phyloP scores from a whole-genome alignment of 1,140 invertebrate genomes.

The Ceratosolen solmsi region DNA sequence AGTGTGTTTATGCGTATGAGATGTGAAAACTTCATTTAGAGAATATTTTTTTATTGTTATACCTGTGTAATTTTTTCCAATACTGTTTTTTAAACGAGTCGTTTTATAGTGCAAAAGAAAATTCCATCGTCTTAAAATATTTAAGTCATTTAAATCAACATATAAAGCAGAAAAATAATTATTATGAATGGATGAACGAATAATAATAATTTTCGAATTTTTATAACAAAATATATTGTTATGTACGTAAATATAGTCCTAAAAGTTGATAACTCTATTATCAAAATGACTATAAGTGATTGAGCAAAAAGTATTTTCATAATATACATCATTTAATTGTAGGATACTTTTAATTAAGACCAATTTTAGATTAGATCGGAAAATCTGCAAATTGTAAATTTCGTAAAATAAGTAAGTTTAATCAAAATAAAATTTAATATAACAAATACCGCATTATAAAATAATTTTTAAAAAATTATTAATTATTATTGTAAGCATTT shows the following conservation, averaged over 20 bases:
- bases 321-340: neutral
- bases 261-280: neutral
- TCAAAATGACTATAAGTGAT: conserved; percentile 31
- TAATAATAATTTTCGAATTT: neutral
- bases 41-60: conserved; percentile 15
- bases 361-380: conserved; percentile 21
- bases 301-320: conserved; percentile 24
- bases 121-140: neutral
- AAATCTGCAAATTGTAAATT: conserved; percentile 17
- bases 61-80: neutral
- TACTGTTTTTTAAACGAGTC: neutral
- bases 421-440: conserved; percentile 34
- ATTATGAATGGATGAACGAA: neutral
- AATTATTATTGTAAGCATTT: conserved; percentile 15
- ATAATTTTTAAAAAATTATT: conserved; percentile 21
- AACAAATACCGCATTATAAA: neutral
- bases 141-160: neutral
- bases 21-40: neutral
- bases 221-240: conserved; percentile 22
- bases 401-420: too few relatives aligned
- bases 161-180: neutral
- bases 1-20: conserved; percentile 30
- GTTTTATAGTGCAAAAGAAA: neutral
- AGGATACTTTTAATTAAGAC: neutral
- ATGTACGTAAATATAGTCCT: neutral